Evolutionary conservation across 2,113 vertebrate species (phyloP).

Genomic region (Neolamprologus hecqui): DNA sequence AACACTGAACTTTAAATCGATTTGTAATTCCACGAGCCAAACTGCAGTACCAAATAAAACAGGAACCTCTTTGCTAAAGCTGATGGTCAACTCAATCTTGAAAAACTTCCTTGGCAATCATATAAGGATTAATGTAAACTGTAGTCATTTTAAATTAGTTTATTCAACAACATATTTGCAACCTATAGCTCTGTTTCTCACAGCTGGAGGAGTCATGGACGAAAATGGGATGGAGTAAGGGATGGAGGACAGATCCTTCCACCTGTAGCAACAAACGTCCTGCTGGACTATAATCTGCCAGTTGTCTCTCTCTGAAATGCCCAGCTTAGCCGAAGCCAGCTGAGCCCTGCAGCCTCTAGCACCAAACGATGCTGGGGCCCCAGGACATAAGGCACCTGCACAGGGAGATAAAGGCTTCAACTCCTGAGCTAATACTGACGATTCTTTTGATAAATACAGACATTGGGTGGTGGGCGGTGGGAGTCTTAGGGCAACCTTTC

Average conservation of each 20-base stretch:
- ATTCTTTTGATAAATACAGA: conserved; percentile 71
- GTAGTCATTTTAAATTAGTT: neutral
- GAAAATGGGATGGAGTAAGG: neutral
- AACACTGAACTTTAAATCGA: neutral
- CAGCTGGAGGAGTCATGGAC: neutral
- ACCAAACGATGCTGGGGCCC: conserved; percentile 35
- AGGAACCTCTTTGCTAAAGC: neutral
- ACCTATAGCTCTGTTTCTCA: neutral
- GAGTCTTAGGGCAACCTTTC: conserved; percentile 47
- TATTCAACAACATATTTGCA: neutral
- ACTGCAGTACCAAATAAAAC: neutral
- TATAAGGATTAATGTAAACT: neutral
- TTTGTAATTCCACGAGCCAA: neutral
- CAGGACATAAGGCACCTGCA: conserved; percentile 67
- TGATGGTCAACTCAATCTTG: neutral
- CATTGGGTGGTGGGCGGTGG: conserved; percentile 21
- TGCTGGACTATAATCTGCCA: conserved; percentile 63
- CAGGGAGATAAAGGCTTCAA: conserved; percentile 75
- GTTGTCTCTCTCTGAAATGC: conserved; percentile 58
- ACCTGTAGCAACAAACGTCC: conserved; percentile 55
- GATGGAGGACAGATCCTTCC: conserved; percentile 36
- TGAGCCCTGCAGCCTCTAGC: conserved; percentile 41
- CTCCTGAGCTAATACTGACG: conserved; percentile 70
- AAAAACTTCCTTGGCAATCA: neutral
- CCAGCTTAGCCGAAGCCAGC: conserved; percentile 28